These are phyloP conservation scores for Gymnothorax javanicus DNA, from an alignment of 2,797 vertebrate species.

Conservation along the genomic window DNA sequence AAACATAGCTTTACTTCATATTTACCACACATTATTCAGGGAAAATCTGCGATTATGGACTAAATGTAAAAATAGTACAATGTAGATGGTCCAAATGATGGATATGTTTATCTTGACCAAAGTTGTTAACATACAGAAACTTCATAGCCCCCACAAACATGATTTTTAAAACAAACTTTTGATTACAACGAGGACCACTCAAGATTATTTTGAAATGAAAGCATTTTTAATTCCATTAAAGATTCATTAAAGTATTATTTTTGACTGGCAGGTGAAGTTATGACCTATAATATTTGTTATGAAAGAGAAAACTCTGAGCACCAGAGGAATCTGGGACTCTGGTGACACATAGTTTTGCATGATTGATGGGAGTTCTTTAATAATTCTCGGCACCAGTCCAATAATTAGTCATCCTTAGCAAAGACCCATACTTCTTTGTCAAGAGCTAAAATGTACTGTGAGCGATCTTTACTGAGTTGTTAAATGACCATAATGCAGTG, in stretches of 20 bases:
- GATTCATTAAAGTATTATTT: neutral
- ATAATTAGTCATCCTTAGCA: conserved; percentile 10
- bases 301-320: neutral
- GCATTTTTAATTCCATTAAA: neutral
- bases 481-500: neutral
- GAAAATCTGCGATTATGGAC: too few species aligned
- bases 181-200: neutral
- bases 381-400: neutral
- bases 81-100: neutral
- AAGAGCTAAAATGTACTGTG: neutral
- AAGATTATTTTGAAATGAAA: neutral
- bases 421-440: conserved; percentile 10
- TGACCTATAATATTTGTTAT: neutral
- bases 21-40: too few species aligned
- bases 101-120: neutral
- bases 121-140: neutral
- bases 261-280: conserved; percentile 3
- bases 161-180: neutral
- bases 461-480: neutral
- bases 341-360: neutral
- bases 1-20: too few species aligned
- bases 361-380: neutral
- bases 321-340: neutral
- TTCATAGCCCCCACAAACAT: neutral
- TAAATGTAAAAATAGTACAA: neutral